Evolutionary conservation across 2,888 invertebrate genomes (phyloP).

Genomic region (Tridacna gigas): DNA sequence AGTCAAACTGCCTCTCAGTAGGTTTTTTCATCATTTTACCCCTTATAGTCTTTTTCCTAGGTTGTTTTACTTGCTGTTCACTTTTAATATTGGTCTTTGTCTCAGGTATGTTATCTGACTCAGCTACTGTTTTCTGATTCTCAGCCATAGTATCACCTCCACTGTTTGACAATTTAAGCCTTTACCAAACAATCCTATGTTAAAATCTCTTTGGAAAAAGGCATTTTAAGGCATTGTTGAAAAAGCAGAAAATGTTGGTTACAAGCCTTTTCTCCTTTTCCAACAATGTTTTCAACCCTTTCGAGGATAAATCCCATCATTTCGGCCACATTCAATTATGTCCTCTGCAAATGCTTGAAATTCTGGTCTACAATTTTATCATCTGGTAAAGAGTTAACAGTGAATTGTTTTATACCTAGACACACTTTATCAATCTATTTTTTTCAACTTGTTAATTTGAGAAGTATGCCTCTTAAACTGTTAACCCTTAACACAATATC

Average conservation of each 20-base stretch:
- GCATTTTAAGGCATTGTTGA: not conserved
- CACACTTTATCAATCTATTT: no score
- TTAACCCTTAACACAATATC: no score
- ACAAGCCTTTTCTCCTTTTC: not conserved
- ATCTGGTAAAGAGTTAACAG: no score
- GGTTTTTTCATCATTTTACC: constrained; percentile 59
- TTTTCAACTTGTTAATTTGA: no score
- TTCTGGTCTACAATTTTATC: no score
- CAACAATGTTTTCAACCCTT: not conserved
- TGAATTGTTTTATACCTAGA: no score
- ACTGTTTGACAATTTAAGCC: not conserved
- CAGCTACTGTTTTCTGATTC: constrained; percentile 23
- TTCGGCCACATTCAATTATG: no score
- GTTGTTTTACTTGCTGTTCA: constrained; percentile 15
- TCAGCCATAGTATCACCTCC: constrained; percentile 40
- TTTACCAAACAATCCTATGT: not conserved
- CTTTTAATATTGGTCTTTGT: constrained; percentile 25
- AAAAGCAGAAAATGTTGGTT: not conserved
- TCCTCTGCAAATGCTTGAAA: no score
- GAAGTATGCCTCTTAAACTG: no score
- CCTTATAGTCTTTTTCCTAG: not conserved
- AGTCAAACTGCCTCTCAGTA: constrained; percentile 67
- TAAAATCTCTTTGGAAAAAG: not conserved
- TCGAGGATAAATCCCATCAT: no score
- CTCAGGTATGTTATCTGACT: constrained; percentile 1